Percentiles rank a stretch among this genome's conserved stretches.
Conservation (phyloP, 1,140 invertebrate species). For the Patella vulgata region DNA sequence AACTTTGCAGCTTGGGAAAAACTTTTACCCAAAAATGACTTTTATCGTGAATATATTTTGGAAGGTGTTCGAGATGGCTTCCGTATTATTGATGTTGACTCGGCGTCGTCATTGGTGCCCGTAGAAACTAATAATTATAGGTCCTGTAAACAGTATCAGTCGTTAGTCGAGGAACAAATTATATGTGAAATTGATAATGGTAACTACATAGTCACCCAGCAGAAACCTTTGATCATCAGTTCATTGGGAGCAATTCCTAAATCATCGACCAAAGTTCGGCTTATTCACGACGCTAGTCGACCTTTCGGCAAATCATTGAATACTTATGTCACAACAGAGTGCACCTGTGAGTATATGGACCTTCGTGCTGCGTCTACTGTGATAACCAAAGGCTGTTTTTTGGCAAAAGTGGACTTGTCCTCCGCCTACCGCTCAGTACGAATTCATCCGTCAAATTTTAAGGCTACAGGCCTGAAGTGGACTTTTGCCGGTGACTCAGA, state of each 20-base stretch:
- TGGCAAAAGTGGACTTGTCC: slow-evolving; percentile 16
- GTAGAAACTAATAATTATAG: slow-evolving; percentile 8
- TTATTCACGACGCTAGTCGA: slow-evolving; percentile 17
- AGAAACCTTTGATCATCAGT: neutral
- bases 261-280: neutral
- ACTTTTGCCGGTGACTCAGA: slow-evolving; percentile 4
- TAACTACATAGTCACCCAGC: neutral
- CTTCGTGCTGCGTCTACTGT: slow-evolving; percentile 1
- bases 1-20: slow-evolving; percentile 1
- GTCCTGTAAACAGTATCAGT: slow-evolving; percentile 4
- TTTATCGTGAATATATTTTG: neutral
- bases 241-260: slow-evolving; percentile 5
- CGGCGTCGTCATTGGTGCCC: neutral
- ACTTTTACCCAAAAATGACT: neutral
- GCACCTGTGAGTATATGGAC: slow-evolving; percentile 13
- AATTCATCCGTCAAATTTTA: slow-evolving; percentile 11
- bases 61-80: slow-evolving; percentile 1
- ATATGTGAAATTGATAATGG: neutral
- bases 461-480: slow-evolving; percentile 10
- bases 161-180: slow-evolving; percentile 10
- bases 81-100: neutral
- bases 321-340: slow-evolving; percentile 1
- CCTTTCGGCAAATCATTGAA: neutral
- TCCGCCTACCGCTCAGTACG: slow-evolving; percentile 20
- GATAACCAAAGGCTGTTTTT: slow-evolving; percentile 4